These are phyloP conservation scores for Drosophila ironensis DNA, from an alignment of 1,140 invertebrate species.

Conservation along the genomic window DNA sequence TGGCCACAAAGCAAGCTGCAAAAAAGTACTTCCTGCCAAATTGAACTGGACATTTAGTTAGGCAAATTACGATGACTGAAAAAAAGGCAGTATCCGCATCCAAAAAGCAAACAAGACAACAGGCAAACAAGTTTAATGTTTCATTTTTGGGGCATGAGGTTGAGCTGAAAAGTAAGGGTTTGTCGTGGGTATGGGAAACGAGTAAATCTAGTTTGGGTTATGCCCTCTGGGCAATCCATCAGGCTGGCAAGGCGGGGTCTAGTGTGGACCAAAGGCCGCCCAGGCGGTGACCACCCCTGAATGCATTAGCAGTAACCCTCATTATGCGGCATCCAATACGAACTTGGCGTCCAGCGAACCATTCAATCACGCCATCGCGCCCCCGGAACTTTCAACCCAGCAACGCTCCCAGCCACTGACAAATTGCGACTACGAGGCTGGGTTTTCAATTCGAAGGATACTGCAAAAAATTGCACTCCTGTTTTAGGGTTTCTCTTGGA, in stretches of 20 bases:
- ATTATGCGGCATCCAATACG: slow-evolving; percentile 46
- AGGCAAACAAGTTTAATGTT: slow-evolving; percentile 55
- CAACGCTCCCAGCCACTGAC: slow-evolving; percentile 23
- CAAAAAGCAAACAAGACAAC: no score
- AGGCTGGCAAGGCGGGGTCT: slow-evolving; percentile 18
- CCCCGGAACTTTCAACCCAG: slow-evolving; percentile 1
- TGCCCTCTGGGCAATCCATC: slow-evolving; percentile 50
- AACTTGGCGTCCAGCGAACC: slow-evolving; percentile 43
- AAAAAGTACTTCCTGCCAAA: slow-evolving; percentile 23
- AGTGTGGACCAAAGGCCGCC: slow-evolving; percentile 20
- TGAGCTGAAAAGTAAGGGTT: not conserved
- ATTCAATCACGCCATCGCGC: slow-evolving; percentile 73
- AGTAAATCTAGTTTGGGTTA: slow-evolving; percentile 22
- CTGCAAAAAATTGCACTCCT: not conserved
- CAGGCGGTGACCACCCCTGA: slow-evolving; percentile 29
- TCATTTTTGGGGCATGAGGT: slow-evolving; percentile 50
- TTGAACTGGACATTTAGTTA: slow-evolving; percentile 18
- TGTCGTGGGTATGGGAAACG: not conserved
- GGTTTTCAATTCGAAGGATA: slow-evolving; percentile 46
- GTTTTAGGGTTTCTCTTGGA: no score
- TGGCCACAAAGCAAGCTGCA: slow-evolving; percentile 15
- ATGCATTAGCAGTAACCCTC: slow-evolving; percentile 77
- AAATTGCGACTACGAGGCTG: slow-evolving; percentile 62
- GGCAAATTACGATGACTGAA: slow-evolving; percentile 46
- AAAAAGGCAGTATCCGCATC: slow-evolving; percentile 41